These are phyloP conservation scores for Parascotia fuliginaria DNA, from an alignment of 2,888 invertebrate species.

Conservation along the genomic window DNA sequence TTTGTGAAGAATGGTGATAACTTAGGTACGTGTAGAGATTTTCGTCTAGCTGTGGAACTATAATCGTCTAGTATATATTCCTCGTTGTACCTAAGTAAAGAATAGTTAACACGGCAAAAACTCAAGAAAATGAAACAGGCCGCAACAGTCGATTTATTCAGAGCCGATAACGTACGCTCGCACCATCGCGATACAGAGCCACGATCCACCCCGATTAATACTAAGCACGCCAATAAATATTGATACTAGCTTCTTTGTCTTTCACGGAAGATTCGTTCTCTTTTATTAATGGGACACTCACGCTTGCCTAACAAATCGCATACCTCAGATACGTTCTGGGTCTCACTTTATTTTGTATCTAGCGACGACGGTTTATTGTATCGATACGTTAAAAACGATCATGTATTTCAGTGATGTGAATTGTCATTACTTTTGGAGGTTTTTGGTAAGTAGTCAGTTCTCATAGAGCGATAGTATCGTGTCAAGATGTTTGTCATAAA, in stretches of 20 bases:
- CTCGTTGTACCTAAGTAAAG: not conserved
- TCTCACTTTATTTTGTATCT: constrained; percentile 39
- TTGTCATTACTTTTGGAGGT: not conserved
- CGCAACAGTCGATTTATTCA: constrained; percentile 79
- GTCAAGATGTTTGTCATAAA: too few relatives aligned
- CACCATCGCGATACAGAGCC: constrained; percentile 67
- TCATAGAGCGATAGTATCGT: too few relatives aligned
- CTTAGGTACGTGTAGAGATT: too few relatives aligned
- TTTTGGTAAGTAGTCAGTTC: too few relatives aligned
- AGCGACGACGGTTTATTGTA: constrained; percentile 32
- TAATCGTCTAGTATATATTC: too few relatives aligned
- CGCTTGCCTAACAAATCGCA: constrained; percentile 76
- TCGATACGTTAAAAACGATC: constrained; percentile 32
- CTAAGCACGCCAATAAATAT: constrained; percentile 85
- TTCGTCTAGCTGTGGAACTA: too few relatives aligned
- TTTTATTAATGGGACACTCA: constrained; percentile 80
- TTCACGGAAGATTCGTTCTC: constrained; percentile 76
- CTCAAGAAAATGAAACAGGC: constrained; percentile 9
- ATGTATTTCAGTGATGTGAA: constrained; percentile 1
- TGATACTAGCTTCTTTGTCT: constrained; percentile 83
- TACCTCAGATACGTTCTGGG: constrained; percentile 51
- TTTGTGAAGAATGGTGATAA: too few relatives aligned
- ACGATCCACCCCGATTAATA: constrained; percentile 82
- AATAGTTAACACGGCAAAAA: not conserved
- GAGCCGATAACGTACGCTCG: constrained; percentile 51